phyloP scores from a whole-genome alignment of 2,888 invertebrate genomes.

The Hemaris fuciformis region DNA sequence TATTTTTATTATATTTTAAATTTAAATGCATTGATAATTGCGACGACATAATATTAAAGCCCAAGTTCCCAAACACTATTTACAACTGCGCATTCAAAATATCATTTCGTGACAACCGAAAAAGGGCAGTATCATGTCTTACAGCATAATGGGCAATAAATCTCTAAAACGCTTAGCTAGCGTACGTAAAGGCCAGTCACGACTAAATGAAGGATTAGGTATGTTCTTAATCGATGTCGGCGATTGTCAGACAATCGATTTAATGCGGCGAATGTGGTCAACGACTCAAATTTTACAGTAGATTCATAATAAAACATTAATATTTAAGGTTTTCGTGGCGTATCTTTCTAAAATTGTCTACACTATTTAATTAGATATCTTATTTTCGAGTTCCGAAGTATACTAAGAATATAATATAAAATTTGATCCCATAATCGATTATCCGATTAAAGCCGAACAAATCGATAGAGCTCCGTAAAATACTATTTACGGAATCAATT shows the following conservation, averaged over 20 bases:
- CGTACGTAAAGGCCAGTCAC: conserved; percentile 47
- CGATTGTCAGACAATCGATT: not conserved
- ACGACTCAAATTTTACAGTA: not conserved
- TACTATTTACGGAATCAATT: not conserved
- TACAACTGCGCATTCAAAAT: conserved; percentile 15
- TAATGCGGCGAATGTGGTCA: not conserved
- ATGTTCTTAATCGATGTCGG: conserved; percentile 15
- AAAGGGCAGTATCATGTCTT: conserved; percentile 34
- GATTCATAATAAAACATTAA: no score
- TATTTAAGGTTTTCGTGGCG: no score
- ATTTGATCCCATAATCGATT: not conserved
- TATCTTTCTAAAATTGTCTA: no score
- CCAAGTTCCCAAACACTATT: conserved; percentile 10
- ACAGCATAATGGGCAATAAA: conserved; percentile 41
- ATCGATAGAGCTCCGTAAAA: not conserved
- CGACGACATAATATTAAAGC: not conserved
- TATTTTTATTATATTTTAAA: not conserved
- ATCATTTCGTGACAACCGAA: conserved; percentile 21
- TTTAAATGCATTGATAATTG: not conserved
- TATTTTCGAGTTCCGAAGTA: not conserved
- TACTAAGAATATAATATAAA: not conserved
- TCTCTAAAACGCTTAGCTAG: conserved; percentile 38
- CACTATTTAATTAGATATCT: no score
- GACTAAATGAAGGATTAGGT: conserved; percentile 29
- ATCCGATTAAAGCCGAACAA: not conserved